phyloP scores from a whole-genome alignment of 2,888 invertebrate species.

The Rotaria socialis region DNA sequence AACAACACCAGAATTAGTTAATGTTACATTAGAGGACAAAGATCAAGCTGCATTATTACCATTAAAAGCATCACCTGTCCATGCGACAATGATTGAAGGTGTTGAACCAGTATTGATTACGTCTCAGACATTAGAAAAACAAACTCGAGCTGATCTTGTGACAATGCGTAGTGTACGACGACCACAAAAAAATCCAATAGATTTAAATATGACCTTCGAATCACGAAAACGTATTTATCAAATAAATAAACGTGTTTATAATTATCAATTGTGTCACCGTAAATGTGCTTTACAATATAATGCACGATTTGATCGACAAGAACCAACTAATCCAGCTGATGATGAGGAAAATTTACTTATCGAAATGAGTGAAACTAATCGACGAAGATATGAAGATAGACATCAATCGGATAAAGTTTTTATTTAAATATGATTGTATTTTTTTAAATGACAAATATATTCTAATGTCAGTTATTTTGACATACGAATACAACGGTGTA shows the following conservation, averaged over 20 bases:
- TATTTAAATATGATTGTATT: neutral
- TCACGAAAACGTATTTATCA: constrained; percentile 35
- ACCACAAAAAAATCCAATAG: neutral
- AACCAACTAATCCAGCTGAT: too few relatives aligned
- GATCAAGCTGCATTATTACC: neutral
- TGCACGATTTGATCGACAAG: neutral
- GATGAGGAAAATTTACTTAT: neutral
- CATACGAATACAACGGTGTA: too few relatives aligned
- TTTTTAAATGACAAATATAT: too few relatives aligned
- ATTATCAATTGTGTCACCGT: neutral
- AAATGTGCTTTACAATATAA: neutral
- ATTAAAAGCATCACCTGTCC: neutral
- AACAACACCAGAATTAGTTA: neutral
- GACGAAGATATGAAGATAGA: constrained; percentile 18
- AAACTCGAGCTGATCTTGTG: neutral
- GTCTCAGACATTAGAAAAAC: neutral
- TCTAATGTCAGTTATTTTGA: too few relatives aligned
- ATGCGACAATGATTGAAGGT: neutral
- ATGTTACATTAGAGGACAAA: neutral
- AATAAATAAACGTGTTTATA: neutral
- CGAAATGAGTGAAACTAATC: neutral
- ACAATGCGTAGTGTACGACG: constrained; percentile 14
- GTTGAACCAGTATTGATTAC: neutral
- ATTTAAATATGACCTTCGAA: neutral
- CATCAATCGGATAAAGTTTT: neutral